Evolutionary conservation across 2,797 vertebrate genomes (phyloP), one percentile per base, ranked within the genome.

Genomic region (Bufotes viridis): DNA sequence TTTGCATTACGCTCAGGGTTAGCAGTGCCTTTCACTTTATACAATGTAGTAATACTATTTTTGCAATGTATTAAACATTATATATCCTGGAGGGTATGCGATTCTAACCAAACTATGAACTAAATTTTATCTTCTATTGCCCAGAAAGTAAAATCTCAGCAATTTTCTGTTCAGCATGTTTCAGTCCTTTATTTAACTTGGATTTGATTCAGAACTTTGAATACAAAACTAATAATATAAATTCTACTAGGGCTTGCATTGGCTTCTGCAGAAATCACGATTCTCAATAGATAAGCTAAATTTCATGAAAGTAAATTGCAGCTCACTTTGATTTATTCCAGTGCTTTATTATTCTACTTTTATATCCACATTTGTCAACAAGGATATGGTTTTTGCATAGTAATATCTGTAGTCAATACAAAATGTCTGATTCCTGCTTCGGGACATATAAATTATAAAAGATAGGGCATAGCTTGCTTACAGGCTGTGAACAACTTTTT

Each of bases 161-260:
- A 82, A 70, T 75, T 82, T 82, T 75, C 57, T 63, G 78, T 61
- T 81, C 53, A 74, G 18, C 70, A 42, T 55, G 58, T 53, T 42
- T 63, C 17, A 72, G 70, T 76, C 14, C 58, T 58, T 78, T 87
- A 82, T 83, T 83, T 63, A 53, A 82, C 58, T 78, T 87, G 87
- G 81, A 83, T 78, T 29, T 78, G 72, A 78, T 83, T 82, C 87
- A 87, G 81, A 24, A 87, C 63, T 87, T 83, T 87, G 70, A 65
- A 17, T 82, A 65, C 57, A 55, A 76, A 74, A 24, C 67, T 42
- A 67, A 81, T 82, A 82, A 49, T 42, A 82, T 55, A 83, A 82
- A 87, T 82, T 83, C 72, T 74, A 78, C 58, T 42, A 72, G 60
- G 80, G 42, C 57, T 24, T 42, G 57, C 70, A 60, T 57, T 67